Percentiles rank a stretch among this genome's conserved stretches.
Evolutionary conservation across 2,888 invertebrate species (phyloP).

Genomic region (Liopterus haemorrhoidalis): DNA sequence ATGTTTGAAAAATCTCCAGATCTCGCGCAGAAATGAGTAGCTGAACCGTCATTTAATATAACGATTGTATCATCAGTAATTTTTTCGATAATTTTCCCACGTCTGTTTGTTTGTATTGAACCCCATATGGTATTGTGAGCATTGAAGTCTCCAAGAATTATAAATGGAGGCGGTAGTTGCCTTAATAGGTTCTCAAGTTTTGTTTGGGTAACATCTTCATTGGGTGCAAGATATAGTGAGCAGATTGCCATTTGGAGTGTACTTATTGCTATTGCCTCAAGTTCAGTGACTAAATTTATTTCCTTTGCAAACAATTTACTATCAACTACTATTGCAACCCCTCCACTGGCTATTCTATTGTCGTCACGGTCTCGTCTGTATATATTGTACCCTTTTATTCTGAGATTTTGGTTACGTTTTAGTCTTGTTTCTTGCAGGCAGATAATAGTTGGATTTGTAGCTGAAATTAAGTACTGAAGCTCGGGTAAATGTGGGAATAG

Average conservation of each 20-base stretch:
- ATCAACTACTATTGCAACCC: too few relatives aligned
- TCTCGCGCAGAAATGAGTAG: slow-evolving; percentile 27
- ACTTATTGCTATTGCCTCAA: too few relatives aligned
- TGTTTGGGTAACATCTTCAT: not conserved
- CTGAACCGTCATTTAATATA: slow-evolving; percentile 13
- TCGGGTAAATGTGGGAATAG: too few relatives aligned
- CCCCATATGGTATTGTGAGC: slow-evolving; percentile 28
- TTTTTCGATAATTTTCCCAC: slow-evolving; percentile 28
- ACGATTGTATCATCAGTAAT: slow-evolving; percentile 23
- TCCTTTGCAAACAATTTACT: too few relatives aligned
- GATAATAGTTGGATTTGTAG: too few relatives aligned
- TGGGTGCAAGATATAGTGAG: slow-evolving; percentile 23
- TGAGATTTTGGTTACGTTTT: too few relatives aligned
- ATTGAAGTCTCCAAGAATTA: slow-evolving; percentile 33
- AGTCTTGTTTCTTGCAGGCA: too few relatives aligned
- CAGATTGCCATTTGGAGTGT: slow-evolving; percentile 24
- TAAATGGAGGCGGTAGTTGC: slow-evolving; percentile 31
- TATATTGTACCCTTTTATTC: too few relatives aligned
- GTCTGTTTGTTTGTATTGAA: slow-evolving; percentile 21
- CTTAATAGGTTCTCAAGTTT: slow-evolving; percentile 22
- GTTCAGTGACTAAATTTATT: too few relatives aligned
- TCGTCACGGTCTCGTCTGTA: too few relatives aligned
- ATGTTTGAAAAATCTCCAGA: slow-evolving; percentile 20
- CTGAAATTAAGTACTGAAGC: too few relatives aligned
- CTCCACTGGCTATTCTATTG: too few relatives aligned